Evolutionary conservation across 2,797 vertebrate genomes (phyloP).

Genomic region (Picus viridis): DNA sequence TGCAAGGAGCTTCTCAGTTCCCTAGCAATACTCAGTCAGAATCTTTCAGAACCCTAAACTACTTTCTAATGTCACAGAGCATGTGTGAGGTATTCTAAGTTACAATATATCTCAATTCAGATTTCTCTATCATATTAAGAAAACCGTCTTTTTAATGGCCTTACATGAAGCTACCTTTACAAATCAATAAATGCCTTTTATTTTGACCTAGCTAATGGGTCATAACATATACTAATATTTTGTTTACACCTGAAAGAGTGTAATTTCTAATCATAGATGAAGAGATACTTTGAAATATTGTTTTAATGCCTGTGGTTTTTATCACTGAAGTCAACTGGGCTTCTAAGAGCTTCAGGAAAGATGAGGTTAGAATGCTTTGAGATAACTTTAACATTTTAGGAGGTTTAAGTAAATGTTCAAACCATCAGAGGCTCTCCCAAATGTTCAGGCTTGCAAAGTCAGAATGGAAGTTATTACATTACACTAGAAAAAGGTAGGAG

Average conservation of each 20-base stretch:
- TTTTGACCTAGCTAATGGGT: not conserved
- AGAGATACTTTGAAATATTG: not conserved
- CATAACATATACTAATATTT: not conserved
- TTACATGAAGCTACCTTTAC: not conserved
- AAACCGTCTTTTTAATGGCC: not conserved
- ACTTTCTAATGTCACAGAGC: not conserved
- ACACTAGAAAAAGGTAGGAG: not conserved
- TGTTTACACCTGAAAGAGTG: not conserved
- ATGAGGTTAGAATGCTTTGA: not conserved
- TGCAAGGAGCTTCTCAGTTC: not conserved
- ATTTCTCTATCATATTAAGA: not conserved
- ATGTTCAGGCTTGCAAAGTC: not conserved
- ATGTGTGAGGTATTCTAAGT: not conserved
- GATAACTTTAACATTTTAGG: not conserved
- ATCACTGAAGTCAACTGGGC: not conserved
- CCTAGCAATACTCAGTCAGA: not conserved
- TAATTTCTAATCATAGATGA: not conserved
- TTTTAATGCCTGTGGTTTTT: not conserved
- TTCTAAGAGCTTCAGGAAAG: not conserved
- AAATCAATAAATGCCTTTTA: not conserved
- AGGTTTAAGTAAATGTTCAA: not conserved
- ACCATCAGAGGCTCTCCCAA: not conserved
- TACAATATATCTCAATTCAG: not conserved
- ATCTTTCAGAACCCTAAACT: not conserved
- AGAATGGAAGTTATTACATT: not conserved